Evolutionary conservation across 1,140 invertebrate species (phyloP).

Genomic region (Babylonia areolata): DNA sequence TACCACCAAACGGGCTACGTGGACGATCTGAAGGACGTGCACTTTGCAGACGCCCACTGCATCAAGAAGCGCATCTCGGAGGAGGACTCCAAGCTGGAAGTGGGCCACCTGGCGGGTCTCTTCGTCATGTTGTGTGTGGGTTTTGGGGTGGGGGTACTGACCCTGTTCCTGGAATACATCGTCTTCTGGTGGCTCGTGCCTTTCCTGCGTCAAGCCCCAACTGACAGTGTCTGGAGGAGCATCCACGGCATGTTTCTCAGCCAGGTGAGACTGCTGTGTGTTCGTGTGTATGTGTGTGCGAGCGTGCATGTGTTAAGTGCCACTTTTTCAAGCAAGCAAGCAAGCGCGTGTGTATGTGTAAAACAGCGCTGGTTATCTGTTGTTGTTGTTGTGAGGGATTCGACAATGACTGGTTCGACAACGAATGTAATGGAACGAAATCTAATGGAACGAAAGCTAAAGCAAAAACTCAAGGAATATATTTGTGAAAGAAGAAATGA

Average conservation of each 20-base stretch:
- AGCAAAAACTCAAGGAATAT: too few species aligned
- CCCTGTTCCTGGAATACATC: slow-evolving; percentile 90
- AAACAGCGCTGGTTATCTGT: too few species aligned
- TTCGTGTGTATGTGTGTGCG: too few species aligned
- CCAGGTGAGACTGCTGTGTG: slow-evolving; percentile 81
- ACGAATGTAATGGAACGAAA: too few species aligned
- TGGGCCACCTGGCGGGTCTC: slow-evolving; percentile 66
- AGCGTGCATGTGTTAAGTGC: too few species aligned
- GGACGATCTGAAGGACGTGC: slow-evolving; percentile 87
- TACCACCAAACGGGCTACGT: slow-evolving; percentile 92
- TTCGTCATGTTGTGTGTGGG: slow-evolving; percentile 84
- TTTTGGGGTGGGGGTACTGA: slow-evolving; percentile 87
- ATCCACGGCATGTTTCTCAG: slow-evolving; percentile 97
- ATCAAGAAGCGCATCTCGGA: slow-evolving; percentile 66
- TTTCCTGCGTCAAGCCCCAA: slow-evolving; percentile 86
- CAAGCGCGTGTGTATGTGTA: too few species aligned
- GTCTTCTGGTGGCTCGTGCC: slow-evolving; percentile 93
- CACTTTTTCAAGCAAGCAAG: too few species aligned
- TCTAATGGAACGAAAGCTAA: too few species aligned
- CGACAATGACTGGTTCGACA: too few species aligned
- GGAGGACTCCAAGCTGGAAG: slow-evolving; percentile 64
- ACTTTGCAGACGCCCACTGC: slow-evolving; percentile 68
- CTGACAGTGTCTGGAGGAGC: slow-evolving; percentile 91
- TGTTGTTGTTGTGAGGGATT: too few species aligned
- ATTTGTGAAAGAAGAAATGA: too few species aligned